Conservation (phyloP, 1,140 invertebrate species). For the Cotesia vestalis region DNA sequence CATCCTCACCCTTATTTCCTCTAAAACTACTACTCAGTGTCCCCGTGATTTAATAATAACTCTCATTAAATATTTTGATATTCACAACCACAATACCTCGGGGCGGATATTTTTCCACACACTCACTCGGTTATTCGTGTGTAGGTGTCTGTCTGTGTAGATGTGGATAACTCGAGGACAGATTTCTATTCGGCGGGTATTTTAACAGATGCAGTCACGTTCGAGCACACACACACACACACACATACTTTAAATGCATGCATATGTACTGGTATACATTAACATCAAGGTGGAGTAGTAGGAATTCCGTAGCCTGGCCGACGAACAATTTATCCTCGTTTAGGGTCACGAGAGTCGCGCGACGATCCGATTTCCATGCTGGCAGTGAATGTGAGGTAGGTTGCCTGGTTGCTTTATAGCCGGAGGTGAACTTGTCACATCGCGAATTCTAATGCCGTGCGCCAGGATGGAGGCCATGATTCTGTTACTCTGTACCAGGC, state of each 20-base stretch:
- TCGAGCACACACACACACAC: not conserved
- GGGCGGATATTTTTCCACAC: constrained; percentile 14
- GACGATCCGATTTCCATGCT: constrained; percentile 17
- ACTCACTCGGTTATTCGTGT: not conserved
- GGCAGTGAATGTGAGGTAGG: too few relatives aligned
- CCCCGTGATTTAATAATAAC: constrained; percentile 21
- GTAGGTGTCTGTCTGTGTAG: not conserved
- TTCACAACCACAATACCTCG: constrained; percentile 1
- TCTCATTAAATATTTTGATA: constrained; percentile 27
- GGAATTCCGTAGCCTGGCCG: constrained; percentile 22
- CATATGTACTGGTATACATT: too few relatives aligned
- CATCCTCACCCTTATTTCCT: too few relatives aligned
- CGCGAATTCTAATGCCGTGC: constrained; percentile 40
- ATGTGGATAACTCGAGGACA: not conserved
- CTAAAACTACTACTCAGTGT: not conserved
- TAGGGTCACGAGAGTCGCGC: constrained; percentile 20
- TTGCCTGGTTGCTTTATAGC: constrained; percentile 37
- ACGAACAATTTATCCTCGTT: constrained; percentile 43
- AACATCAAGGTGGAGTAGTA: not conserved
- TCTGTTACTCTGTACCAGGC: not conserved
- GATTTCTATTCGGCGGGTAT: constrained; percentile 9
- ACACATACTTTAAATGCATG: not conserved
- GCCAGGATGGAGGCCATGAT: constrained; percentile 7
- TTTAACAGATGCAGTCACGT: constrained; percentile 3
- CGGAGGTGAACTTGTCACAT: constrained; percentile 43